Base-by-base conservation (phyloP, 2,888 invertebrate genomes). In the Conomelus anceps region DNA sequence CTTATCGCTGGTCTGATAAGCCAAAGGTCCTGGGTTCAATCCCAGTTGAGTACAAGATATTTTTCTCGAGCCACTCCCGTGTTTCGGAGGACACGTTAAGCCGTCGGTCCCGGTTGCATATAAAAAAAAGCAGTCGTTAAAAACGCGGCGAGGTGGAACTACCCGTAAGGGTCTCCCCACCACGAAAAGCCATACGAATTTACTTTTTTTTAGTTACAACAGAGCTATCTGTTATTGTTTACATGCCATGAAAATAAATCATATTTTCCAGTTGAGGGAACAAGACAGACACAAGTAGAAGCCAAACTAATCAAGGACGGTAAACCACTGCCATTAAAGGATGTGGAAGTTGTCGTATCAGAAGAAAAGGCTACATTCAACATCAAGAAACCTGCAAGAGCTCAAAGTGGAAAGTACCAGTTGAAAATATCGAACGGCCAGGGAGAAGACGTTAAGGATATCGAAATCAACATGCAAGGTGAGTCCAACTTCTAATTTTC, bases 251-350 rank as follows among this genome's bases (percentile, higher is more conserved):
- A n/a, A 63, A 63, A 4, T 63, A 13, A 63, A 4, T n/a, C n/a
- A 87, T 24, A 3, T 4, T 90, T 93, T 93, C 89, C 92, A 98
- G 98, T 98, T 94, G 95, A 95, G 92, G 98, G 98, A 94, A 98
- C 98, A 91, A 96, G 96, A 92, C 97, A 97, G 93, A 96, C 98
- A 89, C 97, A 96, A 91, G 95, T 98, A 89, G 98, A 98, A 94
- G 98, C 98, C 6, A 98, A 98, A 93, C 94, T 99, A 88, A 94
- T 97, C 92, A 98, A 98, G 93, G 98, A 99, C 93, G 99, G 98
- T 29, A 98, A 98, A 93, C 95, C 96, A 6, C 94, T 98, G 91
- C 96, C 97, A 29, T 94, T 97, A 23, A 98, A 98, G 92, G 98
- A 98, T 92, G 96, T 98, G 20, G 98, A 99, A 93, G 96, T 98